Evolutionary conservation across 2,888 invertebrate species (phyloP).

Genomic region (Caenorhabditis macrosperma): DNA sequence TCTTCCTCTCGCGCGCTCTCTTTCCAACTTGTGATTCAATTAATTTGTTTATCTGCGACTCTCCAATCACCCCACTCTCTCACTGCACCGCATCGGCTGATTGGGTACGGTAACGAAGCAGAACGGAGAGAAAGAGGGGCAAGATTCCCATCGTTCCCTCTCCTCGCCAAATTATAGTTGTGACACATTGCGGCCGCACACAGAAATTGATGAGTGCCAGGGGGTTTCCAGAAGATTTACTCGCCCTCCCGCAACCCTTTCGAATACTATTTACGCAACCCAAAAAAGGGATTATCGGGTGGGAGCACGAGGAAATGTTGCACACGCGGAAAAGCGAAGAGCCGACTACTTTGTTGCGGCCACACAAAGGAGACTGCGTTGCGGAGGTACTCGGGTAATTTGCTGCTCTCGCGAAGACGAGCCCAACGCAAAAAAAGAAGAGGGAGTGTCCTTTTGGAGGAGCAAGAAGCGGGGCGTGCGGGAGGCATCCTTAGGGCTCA

Average conservation of each 20-base stretch:
- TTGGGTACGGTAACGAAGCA: constrained; percentile 54
- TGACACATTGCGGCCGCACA: constrained; percentile 41
- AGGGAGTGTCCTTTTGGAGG: constrained; percentile 11
- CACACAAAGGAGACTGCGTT: constrained; percentile 43
- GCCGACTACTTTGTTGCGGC: not conserved
- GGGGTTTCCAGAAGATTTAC: constrained; percentile 55
- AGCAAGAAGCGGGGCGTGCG: constrained; percentile 5
- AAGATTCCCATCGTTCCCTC: not conserved
- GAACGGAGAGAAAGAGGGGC: constrained; percentile 15
- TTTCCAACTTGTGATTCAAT: constrained; percentile 48
- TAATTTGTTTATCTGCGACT: constrained; percentile 29
- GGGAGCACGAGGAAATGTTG: constrained; percentile 29
- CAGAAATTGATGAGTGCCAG: constrained; percentile 47
- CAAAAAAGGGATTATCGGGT: constrained; percentile 40
- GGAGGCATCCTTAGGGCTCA: constrained; percentile 1
- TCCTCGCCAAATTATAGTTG: constrained; percentile 43
- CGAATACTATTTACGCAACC: constrained; percentile 34
- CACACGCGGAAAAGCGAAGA: not conserved
- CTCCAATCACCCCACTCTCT: constrained; percentile 20
- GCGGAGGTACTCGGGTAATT: constrained; percentile 38
- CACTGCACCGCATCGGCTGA: constrained; percentile 20
- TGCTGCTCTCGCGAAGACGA: constrained; percentile 11
- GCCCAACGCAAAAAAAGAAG: constrained; percentile 4
- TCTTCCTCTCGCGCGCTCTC: constrained; percentile 13
- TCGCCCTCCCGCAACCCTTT: constrained; percentile 22